These are phyloP conservation scores for Dascyllus trimaculatus DNA, from an alignment of 2,113 vertebrate species.

Conservation along the genomic window DNA sequence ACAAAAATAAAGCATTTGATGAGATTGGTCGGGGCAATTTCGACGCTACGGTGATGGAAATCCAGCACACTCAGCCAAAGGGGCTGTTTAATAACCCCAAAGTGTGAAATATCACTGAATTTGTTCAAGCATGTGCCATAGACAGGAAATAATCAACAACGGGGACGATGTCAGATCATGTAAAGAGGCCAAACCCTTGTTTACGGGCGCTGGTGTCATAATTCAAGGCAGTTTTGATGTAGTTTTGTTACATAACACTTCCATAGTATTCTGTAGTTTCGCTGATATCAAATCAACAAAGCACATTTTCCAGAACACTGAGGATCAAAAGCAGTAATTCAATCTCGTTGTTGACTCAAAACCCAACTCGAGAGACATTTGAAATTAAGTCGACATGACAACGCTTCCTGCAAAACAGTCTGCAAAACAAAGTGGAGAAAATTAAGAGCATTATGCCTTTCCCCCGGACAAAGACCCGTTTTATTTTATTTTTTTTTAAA, in stretches of 20 bases:
- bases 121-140: background rate
- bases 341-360: background rate
- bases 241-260: background rate
- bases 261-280: background rate
- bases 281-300: conserved; percentile 18
- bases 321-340: conserved; percentile 30
- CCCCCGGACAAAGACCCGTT: conserved; percentile 64
- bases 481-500: conserved; percentile 33
- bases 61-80: conserved; percentile 12
- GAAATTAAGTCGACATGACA: conserved; percentile 10
- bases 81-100: conserved; percentile 30
- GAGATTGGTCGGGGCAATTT: conserved; percentile 56
- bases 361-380: conserved; percentile 10
- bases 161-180: conserved; percentile 9
- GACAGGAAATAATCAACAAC: conserved; percentile 10
- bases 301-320: conserved; percentile 8
- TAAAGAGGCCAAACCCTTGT: conserved; percentile 15
- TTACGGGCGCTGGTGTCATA: conserved; percentile 14
- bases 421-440: conserved; percentile 47
- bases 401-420: conserved; percentile 38
- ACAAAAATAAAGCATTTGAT: conserved; percentile 55
- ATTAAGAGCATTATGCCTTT: conserved; percentile 48
- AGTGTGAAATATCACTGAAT: conserved; percentile 30
- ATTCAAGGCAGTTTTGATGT: conserved; percentile 27
- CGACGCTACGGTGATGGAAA: conserved; percentile 39